Evolutionary conservation across 2,888 invertebrate genomes (phyloP), one percentile per base, ranked within the genome.

Genomic region (Habroteleia sp.): DNA sequence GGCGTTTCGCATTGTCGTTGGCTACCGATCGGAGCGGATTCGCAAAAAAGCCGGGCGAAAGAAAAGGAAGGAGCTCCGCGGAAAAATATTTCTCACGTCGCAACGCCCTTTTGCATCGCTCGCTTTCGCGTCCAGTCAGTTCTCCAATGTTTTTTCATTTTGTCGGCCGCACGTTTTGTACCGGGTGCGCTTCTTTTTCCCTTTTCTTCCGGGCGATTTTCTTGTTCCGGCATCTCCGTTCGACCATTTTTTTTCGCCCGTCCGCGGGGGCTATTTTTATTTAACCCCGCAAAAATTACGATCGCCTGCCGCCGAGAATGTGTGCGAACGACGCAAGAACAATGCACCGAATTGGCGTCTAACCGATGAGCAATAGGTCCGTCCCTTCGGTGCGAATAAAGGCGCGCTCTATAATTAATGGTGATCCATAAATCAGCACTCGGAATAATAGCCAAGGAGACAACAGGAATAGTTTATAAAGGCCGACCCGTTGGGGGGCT

Each of bases 381-480:
- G 83, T 88, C 88, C 88, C 85, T 88, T 86, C 83, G 83, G 83
- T 84, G 83, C 82, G 88, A 88, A 88, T 88, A 88, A 88, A 88
- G 87, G 87, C 87, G 85, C 86, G 83, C 79, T 79, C 82, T 80
- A 85, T 88, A 87, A 88, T 88, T 88, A 88, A 88, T 88, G 87
- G 87, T 79, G 77, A 77, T 74, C 86, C 82, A 85, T 88, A 87
- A 88, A 87, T 88, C 88, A 88, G 80, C 84, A 79, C 79, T 79
- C 78, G 81, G 87, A 87, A 88, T 88, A 88, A 88, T 88, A 84
- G 85, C 85, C 85, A 88, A 87, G 87, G 84, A 88, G 87, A 87
- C 87, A 88, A 87, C 87, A 87, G 88, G 85, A 87, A 88, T 88
- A 87, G 88, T 88, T 88, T 86, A 87, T 87, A 87, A 88, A 88